Conservation (phyloP, 1,140 invertebrate genomes). For the Caenorhabditis tropicalis region DNA sequence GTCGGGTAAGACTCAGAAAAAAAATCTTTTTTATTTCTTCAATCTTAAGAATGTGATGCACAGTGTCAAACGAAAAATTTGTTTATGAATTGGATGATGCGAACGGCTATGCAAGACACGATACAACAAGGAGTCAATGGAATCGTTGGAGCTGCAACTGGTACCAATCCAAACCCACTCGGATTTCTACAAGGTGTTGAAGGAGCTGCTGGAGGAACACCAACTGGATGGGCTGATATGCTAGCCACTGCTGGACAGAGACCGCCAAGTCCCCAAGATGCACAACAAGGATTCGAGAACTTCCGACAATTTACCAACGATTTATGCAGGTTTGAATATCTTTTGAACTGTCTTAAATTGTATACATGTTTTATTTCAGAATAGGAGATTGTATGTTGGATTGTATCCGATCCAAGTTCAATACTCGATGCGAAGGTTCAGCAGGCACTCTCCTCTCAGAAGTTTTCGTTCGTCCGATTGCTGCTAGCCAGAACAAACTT, state of each 20-base stretch:
- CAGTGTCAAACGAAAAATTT: conserved; percentile 35
- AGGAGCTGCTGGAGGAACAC: neutral
- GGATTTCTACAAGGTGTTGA: neutral
- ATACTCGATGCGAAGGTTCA: conserved; percentile 41
- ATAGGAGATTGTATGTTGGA: conserved; percentile 44
- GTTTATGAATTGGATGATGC: conserved; percentile 46
- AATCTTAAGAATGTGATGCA: conserved; percentile 22
- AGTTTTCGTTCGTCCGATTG: conserved; percentile 46
- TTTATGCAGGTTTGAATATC: neutral
- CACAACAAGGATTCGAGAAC: conserved; percentile 4
- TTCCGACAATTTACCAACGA: neutral
- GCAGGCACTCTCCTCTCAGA: conserved; percentile 40
- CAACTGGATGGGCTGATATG: conserved; percentile 21
- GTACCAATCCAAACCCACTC: neutral
- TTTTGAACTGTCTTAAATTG: neutral
- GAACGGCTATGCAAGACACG: neutral
- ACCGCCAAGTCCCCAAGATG: neutral
- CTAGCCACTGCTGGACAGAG: neutral
- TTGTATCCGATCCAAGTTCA: conserved; percentile 42
- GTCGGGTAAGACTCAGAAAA: neutral
- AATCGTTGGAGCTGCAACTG: conserved; percentile 6
- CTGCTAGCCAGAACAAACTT: conserved; percentile 24
- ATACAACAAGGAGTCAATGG: conserved; percentile 34
- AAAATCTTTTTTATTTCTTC: neutral
- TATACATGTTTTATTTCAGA: neutral